These are phyloP conservation scores for Philypnodon macrostomus DNA, from an alignment of 2,797 vertebrate genomes.

Conservation along the genomic window DNA sequence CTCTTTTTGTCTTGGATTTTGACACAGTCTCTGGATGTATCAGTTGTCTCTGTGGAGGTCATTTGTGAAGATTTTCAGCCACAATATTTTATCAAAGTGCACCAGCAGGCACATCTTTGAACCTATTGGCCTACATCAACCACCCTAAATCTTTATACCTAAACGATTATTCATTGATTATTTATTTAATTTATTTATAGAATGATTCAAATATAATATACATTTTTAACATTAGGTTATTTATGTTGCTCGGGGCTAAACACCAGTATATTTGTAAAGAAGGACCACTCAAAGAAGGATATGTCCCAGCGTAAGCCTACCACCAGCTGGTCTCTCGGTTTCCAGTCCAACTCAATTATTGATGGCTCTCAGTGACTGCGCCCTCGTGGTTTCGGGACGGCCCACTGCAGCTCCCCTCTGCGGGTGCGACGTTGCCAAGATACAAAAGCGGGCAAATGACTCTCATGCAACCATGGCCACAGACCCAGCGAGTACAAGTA, in stretches of 20 bases:
- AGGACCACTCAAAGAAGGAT: conserved; percentile 29
- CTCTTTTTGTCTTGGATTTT: conserved; percentile 13
- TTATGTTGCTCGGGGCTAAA: no score
- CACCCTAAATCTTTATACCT: no score
- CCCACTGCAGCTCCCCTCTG: conserved; percentile 54
- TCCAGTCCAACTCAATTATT: conserved; percentile 73
- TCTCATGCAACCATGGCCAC: conserved; percentile 36
- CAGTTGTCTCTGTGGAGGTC: conserved; percentile 19
- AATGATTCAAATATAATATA: no score
- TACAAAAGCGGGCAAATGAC: conserved; percentile 53
- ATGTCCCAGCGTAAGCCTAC: conserved; percentile 26
- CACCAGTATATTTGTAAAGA: conserved; percentile 25
- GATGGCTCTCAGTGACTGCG: conserved; percentile 62
- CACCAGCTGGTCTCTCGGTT: conserved; percentile 66
- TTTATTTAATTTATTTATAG: no score
- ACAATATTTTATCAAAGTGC: conserved; percentile 12
- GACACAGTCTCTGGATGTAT: conserved; percentile 12
- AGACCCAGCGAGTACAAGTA: no score
- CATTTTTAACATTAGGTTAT: no score
- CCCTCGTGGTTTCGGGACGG: conserved; percentile 37
- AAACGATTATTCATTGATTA: no score
- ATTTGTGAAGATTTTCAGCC: conserved; percentile 6
- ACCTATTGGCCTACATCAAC: no score
- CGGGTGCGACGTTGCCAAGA: conserved; percentile 70
- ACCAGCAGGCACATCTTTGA: no score